These are phyloP conservation scores for zebrafish (Danio rerio) DNA, from an alignment of 2,113 vertebrate species.

Conservation along the genomic window DNA sequence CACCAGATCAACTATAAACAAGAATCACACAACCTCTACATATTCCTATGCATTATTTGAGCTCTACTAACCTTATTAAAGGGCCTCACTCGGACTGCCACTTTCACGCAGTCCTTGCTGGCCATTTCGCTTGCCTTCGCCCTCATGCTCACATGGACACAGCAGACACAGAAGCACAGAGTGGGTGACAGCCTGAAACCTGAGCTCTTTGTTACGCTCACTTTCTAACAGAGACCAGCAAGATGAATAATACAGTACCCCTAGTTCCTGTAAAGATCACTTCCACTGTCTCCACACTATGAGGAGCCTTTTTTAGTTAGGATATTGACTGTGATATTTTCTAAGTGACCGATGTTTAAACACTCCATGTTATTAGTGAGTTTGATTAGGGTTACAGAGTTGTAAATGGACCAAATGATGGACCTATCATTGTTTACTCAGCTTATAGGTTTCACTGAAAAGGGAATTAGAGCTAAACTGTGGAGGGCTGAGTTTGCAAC, in stretches of 20 bases:
- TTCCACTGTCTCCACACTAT: neutral
- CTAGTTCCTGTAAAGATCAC: neutral
- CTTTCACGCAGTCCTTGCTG: slow-evolving; percentile 78
- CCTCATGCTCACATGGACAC: slow-evolving; percentile 60
- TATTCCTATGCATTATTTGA: neutral
- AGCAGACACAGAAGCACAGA: neutral
- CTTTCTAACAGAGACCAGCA: slow-evolving; percentile 21
- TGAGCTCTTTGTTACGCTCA: slow-evolving; percentile 21
- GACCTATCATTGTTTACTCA: too few species aligned
- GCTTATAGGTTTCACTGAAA: too few species aligned
- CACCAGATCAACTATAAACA: neutral
- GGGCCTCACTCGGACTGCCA: slow-evolving; percentile 80
- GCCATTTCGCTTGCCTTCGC: slow-evolving; percentile 66
- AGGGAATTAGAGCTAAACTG: too few species aligned
- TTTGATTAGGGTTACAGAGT: too few species aligned
- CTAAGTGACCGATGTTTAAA: too few species aligned
- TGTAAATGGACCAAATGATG: too few species aligned
- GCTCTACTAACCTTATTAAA: slow-evolving; percentile 83
- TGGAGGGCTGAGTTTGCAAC: too few species aligned
- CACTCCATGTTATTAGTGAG: too few species aligned
- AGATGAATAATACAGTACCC: slow-evolving; percentile 41
- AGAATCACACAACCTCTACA: neutral
- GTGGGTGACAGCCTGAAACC: slow-evolving; percentile 14
- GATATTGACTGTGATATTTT: too few species aligned
- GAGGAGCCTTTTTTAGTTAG: too few species aligned